phyloP scores from a whole-genome alignment of 2,888 invertebrate species.

The Watsonalla binaria region DNA sequence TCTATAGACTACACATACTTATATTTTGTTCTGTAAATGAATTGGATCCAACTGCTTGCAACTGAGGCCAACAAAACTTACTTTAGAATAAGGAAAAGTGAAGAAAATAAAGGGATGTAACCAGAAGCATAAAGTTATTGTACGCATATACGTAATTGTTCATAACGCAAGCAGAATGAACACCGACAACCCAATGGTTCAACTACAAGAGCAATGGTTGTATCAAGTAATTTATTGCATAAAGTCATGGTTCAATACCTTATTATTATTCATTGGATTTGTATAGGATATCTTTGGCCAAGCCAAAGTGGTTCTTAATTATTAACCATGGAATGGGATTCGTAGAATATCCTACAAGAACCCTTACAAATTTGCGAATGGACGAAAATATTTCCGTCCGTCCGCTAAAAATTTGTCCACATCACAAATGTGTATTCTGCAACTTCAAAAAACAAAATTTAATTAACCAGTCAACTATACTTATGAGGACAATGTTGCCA shows the following conservation, averaged over 20 bases:
- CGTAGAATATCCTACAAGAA: not conserved
- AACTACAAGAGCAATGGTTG: constrained; percentile 42
- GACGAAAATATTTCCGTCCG: no score
- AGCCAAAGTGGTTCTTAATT: constrained; percentile 25
- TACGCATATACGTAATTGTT: constrained; percentile 31
- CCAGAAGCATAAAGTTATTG: constrained; percentile 33
- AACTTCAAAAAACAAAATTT: no score
- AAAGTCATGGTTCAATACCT: constrained; percentile 59
- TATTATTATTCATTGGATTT: constrained; percentile 55
- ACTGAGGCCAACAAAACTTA: no score
- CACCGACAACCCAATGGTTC: constrained; percentile 19
- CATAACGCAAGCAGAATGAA: constrained; percentile 24
- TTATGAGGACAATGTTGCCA: no score
- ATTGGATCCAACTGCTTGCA: no score
- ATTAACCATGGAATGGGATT: constrained; percentile 5
- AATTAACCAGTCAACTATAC: no score
- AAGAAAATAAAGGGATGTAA: not conserved
- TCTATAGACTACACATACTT: no score
- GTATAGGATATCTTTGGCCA: constrained; percentile 36
- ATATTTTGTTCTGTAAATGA: no score
- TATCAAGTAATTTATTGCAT: constrained; percentile 60
- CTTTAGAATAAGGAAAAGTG: not conserved
- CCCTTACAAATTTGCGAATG: no score
- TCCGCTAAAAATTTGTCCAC: no score
- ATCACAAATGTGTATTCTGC: no score